Conservation (phyloP, 2,888 invertebrate genomes). For the Lamellibrachia satsuma region DNA sequence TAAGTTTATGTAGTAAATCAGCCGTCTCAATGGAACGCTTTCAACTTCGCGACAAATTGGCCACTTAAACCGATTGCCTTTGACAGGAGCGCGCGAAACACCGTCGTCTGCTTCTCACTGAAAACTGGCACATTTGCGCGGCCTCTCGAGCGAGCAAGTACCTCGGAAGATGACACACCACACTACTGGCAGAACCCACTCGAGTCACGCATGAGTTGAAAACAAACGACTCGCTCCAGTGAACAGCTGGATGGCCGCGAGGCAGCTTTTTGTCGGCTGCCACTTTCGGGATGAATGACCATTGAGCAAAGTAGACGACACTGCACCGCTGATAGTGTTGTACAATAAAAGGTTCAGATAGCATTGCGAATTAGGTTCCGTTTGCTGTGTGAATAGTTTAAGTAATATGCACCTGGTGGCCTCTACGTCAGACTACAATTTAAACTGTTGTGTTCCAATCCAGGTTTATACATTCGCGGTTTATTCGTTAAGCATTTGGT, state of each 20-base stretch:
- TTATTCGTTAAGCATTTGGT: no score
- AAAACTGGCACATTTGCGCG: neutral
- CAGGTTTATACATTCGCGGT: no score
- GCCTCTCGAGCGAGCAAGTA: neutral
- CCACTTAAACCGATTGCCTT: neutral
- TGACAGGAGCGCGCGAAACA: neutral
- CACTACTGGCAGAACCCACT: neutral
- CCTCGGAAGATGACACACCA: neutral
- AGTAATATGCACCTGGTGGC: no score
- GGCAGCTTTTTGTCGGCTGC: conserved; percentile 6
- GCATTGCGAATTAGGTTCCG: no score
- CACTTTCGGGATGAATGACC: neutral
- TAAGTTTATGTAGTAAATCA: neutral
- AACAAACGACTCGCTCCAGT: neutral
- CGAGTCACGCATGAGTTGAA: neutral
- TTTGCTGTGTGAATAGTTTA: no score
- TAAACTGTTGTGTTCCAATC: no score
- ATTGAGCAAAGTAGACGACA: neutral
- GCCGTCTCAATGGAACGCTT: neutral
- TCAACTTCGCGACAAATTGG: neutral
- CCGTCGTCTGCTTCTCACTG: neutral
- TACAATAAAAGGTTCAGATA: no score
- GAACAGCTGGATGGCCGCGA: neutral
- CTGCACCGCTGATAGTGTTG: neutral
- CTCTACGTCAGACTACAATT: no score